Percentiles rank a stretch among this genome's conserved stretches.
These are phyloP conservation scores for Drosophila suzukii DNA, from an alignment of 1,140 invertebrate species.

Conservation along the genomic window DNA sequence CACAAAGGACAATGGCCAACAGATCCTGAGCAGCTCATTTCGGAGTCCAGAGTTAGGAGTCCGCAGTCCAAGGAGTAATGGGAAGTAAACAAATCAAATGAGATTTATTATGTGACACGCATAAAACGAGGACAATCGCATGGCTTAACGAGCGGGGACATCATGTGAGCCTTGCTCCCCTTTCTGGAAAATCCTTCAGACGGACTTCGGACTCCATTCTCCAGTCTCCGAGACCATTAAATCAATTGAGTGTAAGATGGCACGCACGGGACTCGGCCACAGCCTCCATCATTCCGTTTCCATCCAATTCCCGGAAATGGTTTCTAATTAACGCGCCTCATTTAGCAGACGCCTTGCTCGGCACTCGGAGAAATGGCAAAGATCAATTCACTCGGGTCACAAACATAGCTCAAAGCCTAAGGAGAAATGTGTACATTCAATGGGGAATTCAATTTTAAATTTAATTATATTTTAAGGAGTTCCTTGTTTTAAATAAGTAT, in stretches of 20 bases:
- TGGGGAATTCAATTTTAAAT: background rate
- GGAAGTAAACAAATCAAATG: constrained; percentile 82
- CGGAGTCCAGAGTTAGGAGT: background rate
- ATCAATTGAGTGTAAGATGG: constrained; percentile 83
- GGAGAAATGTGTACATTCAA: background rate
- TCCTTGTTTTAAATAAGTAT: background rate
- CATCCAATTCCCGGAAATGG: constrained; percentile 55
- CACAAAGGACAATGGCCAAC: constrained; percentile 40
- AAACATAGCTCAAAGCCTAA: constrained; percentile 18
- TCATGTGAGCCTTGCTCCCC: constrained; percentile 5
- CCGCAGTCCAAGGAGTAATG: constrained; percentile 15
- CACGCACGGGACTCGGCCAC: constrained; percentile 51
- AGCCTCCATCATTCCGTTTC: constrained; percentile 23
- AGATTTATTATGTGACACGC: constrained; percentile 83
- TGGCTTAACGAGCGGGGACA: constrained; percentile 26
- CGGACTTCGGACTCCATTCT: constrained; percentile 10
- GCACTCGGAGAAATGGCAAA: constrained; percentile 29
- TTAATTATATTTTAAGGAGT: background rate
- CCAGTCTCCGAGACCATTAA: constrained; percentile 61
- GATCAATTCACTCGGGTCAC: constrained; percentile 22
- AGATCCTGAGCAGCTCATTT: constrained; percentile 4
- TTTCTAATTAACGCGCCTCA: constrained; percentile 75
- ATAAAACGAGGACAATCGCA: constrained; percentile 70
- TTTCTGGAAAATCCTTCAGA: background rate
- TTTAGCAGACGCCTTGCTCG: constrained; percentile 55